Evolutionary conservation across 1,140 invertebrate genomes (phyloP).

Genomic region (Habropoda laboriosa): DNA sequence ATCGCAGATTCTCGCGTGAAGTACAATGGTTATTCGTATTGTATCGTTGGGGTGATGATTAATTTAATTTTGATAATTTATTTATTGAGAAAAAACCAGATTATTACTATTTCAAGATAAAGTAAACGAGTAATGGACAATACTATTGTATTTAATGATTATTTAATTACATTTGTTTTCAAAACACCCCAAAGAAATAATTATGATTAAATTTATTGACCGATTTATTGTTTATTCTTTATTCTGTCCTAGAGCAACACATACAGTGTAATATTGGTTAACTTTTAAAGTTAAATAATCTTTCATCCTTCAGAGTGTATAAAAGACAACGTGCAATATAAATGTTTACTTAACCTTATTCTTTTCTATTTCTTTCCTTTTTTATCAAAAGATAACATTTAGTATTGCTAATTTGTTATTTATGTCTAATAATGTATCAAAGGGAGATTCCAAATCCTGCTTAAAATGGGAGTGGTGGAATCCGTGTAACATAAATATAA

Average conservation of each 20-base stretch:
- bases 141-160: not conserved
- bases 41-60: not conserved
- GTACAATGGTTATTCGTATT: not conserved
- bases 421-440: slow-evolving; percentile 24
- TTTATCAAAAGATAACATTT: not conserved
- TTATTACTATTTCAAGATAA: not conserved
- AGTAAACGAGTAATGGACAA: not conserved
- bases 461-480: not conserved
- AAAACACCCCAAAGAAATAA: not conserved
- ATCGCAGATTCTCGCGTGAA: not conserved
- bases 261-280: not conserved
- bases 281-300: not conserved
- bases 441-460: not conserved
- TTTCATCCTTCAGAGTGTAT: not conserved
- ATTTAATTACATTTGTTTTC: not conserved
- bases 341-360: not conserved
- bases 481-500: slow-evolving; percentile 43
- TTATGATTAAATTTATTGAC: not conserved
- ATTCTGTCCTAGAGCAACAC: not conserved
- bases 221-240: not conserved
- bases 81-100: not conserved
- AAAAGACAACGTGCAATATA: not conserved
- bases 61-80: slow-evolving; percentile 9
- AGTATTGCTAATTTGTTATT: slow-evolving; percentile 14
- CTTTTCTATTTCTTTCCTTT: not conserved